A percentile compares a stretch with the other conserved stretches of the same genome.
Conservation (phyloP, 2,113 vertebrate genomes). For the Phaethon lepturus region DNA sequence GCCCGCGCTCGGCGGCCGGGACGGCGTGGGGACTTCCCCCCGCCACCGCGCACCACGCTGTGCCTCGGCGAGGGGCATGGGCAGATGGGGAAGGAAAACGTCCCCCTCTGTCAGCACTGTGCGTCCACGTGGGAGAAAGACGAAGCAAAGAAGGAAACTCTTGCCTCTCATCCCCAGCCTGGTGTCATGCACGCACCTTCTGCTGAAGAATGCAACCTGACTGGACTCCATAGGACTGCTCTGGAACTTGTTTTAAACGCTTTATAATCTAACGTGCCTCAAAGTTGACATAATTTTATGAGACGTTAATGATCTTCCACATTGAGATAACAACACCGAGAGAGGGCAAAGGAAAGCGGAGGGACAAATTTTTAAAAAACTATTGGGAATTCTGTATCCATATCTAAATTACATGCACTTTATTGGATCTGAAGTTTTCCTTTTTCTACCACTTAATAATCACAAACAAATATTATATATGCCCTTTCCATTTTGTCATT, state of each 20-base stretch:
- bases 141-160: neutral
- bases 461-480: neutral
- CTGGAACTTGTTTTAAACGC: neutral
- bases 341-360: neutral
- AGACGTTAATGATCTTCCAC: neutral
- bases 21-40: neutral
- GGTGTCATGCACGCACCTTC: neutral
- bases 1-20: rapidly evolving
- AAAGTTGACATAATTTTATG: neutral
- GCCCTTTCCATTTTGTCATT: slow-evolving; percentile 33
- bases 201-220: neutral
- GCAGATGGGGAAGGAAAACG: neutral
- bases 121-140: neutral
- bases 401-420: slow-evolving; percentile 15
- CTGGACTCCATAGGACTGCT: neutral
- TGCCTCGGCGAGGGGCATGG: rapidly evolving
- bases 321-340: neutral
- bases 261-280: neutral
- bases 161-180: neutral
- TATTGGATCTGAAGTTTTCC: slow-evolving; percentile 17
- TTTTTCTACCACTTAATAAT: slow-evolving; percentile 41
- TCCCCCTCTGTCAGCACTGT: neutral
- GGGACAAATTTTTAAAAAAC: neutral
- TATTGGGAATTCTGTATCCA: neutral
- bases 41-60: rapidly evolving